Evolutionary conservation across 2,797 vertebrate species (phyloP).

Genomic region (Silurus aristotelis): DNA sequence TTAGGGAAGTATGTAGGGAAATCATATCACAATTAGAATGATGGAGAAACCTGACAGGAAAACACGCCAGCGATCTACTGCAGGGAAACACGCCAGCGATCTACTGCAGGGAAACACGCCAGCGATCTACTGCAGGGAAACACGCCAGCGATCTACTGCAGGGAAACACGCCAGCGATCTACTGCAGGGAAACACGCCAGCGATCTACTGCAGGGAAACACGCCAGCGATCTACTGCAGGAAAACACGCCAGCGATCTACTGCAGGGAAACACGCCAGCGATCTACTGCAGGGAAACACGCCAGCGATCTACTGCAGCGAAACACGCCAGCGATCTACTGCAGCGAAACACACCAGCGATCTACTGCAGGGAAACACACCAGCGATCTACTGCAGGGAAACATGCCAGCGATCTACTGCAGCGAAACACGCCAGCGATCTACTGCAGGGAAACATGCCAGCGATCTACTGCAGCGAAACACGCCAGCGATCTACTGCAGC

Average conservation of each 20-base stretch:
- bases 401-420: background rate
- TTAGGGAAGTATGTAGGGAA: background rate
- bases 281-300: no score
- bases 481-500: no score
- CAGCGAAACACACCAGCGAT: no score
- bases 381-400: no score
- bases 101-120: background rate
- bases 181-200: background rate
- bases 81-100: background rate
- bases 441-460: background rate
- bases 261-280: no score
- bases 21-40: background rate
- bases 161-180: no score
- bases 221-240: background rate
- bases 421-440: background rate
- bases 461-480: background rate
- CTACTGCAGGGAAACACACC: no score
- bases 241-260: background rate
- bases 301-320: no score
- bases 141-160: background rate
- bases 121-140: background rate
- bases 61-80: background rate
- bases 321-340: no score
- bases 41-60: background rate
- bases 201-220: background rate